phyloP scores from a whole-genome alignment of 2,888 invertebrate species.

The Ennomos erosarius region DNA sequence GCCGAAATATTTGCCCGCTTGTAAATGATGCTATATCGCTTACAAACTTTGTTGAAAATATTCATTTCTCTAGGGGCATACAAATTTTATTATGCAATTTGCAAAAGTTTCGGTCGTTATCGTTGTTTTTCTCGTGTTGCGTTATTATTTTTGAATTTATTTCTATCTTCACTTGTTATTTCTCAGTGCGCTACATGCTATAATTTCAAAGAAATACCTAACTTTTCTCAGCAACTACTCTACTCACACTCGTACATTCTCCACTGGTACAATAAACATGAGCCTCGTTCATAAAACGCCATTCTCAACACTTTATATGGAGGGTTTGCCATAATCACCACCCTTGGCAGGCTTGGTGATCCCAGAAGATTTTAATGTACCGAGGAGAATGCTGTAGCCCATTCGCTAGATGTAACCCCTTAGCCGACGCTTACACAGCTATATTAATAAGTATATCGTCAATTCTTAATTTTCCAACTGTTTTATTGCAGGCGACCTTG shows the following conservation, averaged over 20 bases:
- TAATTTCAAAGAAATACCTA: conserved; percentile 17
- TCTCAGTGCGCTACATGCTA: conserved; percentile 9
- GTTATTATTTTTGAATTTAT: conserved; percentile 37
- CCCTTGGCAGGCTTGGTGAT: no score
- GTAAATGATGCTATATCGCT: conserved; percentile 62
- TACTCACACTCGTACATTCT: no score
- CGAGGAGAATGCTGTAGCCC: no score
- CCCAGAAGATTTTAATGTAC: no score
- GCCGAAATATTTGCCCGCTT: conserved; percentile 24
- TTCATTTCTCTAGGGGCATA: conserved; percentile 53
- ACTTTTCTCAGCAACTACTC: not conserved
- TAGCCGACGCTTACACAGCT: no score
- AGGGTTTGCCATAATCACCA: no score
- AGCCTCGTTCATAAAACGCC: no score
- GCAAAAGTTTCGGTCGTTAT: conserved; percentile 41
- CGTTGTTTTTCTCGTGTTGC: conserved; percentile 33
- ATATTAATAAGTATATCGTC: no score
- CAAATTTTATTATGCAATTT: conserved; percentile 50
- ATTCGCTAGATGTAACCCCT: no score
- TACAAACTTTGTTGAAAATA: conserved; percentile 59
- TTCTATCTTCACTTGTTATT: conserved; percentile 23
- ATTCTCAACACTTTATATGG: no score
- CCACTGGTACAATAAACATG: no score
- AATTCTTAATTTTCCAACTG: not conserved
- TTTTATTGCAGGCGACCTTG: conserved; percentile 73